phyloP scores from a whole-genome alignment of 2,797 vertebrate genomes.

The Harpia harpyja region DNA sequence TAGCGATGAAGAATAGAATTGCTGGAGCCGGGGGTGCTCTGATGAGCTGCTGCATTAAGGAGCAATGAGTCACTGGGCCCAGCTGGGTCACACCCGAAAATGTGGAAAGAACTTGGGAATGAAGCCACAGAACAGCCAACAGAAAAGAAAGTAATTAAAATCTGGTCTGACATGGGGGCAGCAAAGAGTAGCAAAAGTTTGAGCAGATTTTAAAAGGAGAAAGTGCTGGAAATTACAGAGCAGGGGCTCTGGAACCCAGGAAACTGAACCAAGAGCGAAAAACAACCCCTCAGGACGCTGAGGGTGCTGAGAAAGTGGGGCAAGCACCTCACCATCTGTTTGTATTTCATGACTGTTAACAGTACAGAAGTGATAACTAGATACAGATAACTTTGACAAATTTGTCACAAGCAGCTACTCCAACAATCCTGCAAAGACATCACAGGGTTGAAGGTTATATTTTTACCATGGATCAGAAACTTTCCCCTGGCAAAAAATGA shows the following conservation, averaged over 20 bases:
- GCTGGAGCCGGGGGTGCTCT: background rate
- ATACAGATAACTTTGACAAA: background rate
- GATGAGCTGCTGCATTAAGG: background rate
- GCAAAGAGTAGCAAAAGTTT: conserved; percentile 21
- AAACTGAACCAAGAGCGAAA: background rate
- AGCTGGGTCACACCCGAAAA: conserved; percentile 33
- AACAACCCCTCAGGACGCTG: background rate
- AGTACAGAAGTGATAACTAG: background rate
- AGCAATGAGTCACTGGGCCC: conserved; percentile 25
- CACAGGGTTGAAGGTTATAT: background rate
- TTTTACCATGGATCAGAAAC: background rate
- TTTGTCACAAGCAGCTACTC: background rate
- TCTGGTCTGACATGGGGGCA: background rate
- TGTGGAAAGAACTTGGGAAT: background rate
- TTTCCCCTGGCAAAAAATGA: background rate
- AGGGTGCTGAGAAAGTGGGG: background rate
- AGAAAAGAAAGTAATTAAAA: background rate
- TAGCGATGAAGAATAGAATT: background rate
- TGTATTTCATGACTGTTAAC: conserved; percentile 1
- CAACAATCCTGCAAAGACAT: background rate
- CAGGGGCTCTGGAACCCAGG: background rate
- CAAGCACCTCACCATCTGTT: background rate
- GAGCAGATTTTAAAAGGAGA: conserved; percentile 5
- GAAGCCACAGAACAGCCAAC: background rate
- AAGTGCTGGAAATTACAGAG: background rate